Percentiles rank a stretch among this genome's conserved stretches.
Conservation (phyloP, 1,140 invertebrate genomes). For the Bombus huntii region DNA sequence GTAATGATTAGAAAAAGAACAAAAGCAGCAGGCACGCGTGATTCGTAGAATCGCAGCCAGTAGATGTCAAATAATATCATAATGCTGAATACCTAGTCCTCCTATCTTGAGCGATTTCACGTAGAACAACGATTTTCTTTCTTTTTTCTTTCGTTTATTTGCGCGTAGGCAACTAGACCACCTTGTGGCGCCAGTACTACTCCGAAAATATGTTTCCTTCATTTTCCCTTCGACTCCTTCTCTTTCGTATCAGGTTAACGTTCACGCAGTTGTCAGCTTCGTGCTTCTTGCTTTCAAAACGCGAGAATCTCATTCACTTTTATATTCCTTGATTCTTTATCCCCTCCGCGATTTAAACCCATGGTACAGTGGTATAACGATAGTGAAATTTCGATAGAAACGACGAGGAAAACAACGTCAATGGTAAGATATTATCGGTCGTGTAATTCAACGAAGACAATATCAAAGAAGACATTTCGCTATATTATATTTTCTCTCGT, state of each 20-base stretch:
- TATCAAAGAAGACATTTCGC: not conserved
- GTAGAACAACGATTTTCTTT: conserved; percentile 16
- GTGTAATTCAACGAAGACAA: not conserved
- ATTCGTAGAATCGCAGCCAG: conserved; percentile 60
- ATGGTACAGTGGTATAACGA: not conserved
- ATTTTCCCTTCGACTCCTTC: not conserved
- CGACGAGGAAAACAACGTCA: not conserved
- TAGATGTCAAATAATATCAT: conserved; percentile 44
- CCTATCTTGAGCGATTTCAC: conserved; percentile 30
- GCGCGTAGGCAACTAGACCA: conserved; percentile 40
- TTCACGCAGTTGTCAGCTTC: conserved; percentile 66
- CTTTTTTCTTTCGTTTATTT: conserved; percentile 27
- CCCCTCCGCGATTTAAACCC: conserved; percentile 36
- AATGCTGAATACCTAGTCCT: conserved; percentile 32
- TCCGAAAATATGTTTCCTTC: not conserved
- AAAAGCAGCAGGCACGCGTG: conserved; percentile 46
- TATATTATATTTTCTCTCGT: not conserved
- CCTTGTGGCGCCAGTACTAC: not conserved
- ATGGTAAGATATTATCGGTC: not conserved
- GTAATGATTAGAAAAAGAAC: conserved; percentile 8
- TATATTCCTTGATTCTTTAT: conserved; percentile 35
- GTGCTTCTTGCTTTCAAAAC: conserved; percentile 64
- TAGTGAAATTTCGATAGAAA: not conserved
- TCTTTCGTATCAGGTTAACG: conserved; percentile 56
- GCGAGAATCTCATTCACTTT: conserved; percentile 57